A percentile compares a stretch with the other conserved stretches of the same genome.
phyloP scores from a whole-genome alignment of 2,888 invertebrate species.

The Panzeria rudis region DNA sequence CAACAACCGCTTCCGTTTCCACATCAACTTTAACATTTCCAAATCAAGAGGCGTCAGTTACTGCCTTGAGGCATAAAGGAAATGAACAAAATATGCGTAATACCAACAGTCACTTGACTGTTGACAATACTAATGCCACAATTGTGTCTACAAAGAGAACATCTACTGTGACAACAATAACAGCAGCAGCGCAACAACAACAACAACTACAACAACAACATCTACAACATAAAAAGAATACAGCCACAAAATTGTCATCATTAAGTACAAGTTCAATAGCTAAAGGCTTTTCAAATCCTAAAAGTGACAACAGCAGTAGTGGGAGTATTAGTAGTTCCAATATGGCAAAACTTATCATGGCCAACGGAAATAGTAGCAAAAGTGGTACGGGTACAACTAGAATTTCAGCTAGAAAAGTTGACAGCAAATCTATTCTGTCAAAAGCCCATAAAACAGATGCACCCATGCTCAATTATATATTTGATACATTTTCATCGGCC shows the following conservation, averaged over 20 bases:
- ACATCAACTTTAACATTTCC: slow-evolving; percentile 57
- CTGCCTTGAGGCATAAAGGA: slow-evolving; percentile 56
- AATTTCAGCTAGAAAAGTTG: slow-evolving; percentile 77
- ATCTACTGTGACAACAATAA: slow-evolving; percentile 38
- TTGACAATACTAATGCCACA: slow-evolving; percentile 66
- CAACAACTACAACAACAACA: slow-evolving; percentile 20
- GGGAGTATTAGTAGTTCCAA: slow-evolving; percentile 47
- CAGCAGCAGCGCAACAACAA: slow-evolving; percentile 22
- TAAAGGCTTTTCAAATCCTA: slow-evolving; percentile 39
- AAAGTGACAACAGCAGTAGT: slow-evolving; percentile 52
- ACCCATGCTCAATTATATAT: slow-evolving; percentile 90
- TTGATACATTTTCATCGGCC: slow-evolving; percentile 88
- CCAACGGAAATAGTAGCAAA: slow-evolving; percentile 53
- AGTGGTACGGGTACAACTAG: slow-evolving; percentile 69
- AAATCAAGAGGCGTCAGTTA: slow-evolving; percentile 23
- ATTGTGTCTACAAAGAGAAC: slow-evolving; percentile 51
- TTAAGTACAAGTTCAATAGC: slow-evolving; percentile 61
- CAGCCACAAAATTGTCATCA: slow-evolving; percentile 53
- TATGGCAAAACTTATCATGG: slow-evolving; percentile 12
- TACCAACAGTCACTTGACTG: slow-evolving; percentile 69
- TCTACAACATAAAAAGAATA: slow-evolving; percentile 34
- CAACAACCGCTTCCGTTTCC: slow-evolving; percentile 49
- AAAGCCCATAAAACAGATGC: slow-evolving; percentile 86
- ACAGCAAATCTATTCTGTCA: slow-evolving; percentile 82
- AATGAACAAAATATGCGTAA: slow-evolving; percentile 70